Base-by-base conservation (phyloP, 2,113 vertebrate species). In the Seriola rivoliana region DNA sequence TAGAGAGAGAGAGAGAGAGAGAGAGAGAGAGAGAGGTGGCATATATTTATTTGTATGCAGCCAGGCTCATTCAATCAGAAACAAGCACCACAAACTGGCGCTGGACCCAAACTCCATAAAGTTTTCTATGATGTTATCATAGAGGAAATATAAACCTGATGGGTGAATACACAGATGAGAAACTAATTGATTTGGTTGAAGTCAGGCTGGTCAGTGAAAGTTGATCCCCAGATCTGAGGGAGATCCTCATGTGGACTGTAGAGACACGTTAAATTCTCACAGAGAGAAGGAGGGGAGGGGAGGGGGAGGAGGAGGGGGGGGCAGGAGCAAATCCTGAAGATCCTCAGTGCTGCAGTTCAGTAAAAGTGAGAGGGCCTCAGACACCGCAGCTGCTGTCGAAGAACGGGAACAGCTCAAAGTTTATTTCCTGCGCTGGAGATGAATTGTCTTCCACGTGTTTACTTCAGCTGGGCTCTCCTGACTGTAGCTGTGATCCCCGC, bases 141-240 rank as follows among this genome's bases (percentile, higher is more conserved):
- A 25, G 64, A 46, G 40, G 0, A 3, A 14, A 80, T 71, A 29
- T 29, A 58, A 52, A 71, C 10, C 3, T 46, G 52, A 4, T 4
- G 23, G 36, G 1, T 40, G 13, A 19, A 9, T 0, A 4, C 70
- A 54, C 21, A 4, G 5, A 63, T 32, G 23, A 38, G 3, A 71
- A 44, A 36, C 11, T 8, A 21, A 65, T n/a, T 25, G 25, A 17
- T 4, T 16, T 55, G 75, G 1, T 25, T 78, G 9, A 21, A 7
- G 46, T 3, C 44, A 62, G 82, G 46, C 23, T 65, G 19, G 58
- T 7, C 64, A 42, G 69, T 13, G 60, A 46, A 75, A 69, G 52
- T 81, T 54, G 88, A 84, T 82, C 86, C 29, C 32, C 57, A 60
- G 67, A 77, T 59, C 80, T 42, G 73, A 58, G 58, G 55, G 65